A percentile compares a stretch with the other conserved stretches of the same genome.
These are phyloP conservation scores for Otocyon megalotis DNA, from an alignment of 2,113 vertebrate species.

Conservation along the genomic window DNA sequence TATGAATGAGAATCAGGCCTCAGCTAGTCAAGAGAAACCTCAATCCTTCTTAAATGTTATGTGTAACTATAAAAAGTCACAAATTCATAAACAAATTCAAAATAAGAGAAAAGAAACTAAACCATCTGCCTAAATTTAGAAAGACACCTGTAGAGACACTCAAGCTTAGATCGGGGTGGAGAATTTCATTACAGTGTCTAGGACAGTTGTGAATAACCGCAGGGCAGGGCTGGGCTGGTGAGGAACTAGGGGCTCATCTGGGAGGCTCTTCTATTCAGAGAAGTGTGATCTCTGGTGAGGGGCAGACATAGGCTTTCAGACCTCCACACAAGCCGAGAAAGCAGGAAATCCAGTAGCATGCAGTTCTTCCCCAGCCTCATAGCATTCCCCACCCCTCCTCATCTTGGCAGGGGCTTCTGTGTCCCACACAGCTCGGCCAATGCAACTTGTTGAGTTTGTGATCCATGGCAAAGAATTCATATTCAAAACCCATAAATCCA, in stretches of 20 bases:
- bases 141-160: not conserved
- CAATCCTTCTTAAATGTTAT: not conserved
- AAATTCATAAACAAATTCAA: conserved; percentile 53
- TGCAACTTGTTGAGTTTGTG: not conserved
- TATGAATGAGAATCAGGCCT: conserved; percentile 47
- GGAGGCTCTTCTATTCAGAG: not conserved
- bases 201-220: not conserved
- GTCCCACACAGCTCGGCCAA: not conserved
- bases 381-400: not conserved
- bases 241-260: not conserved
- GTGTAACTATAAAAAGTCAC: conserved; percentile 47
- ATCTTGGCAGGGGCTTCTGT: not conserved
- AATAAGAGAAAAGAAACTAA: conserved; percentile 52
- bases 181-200: not conserved
- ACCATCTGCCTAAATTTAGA: conserved; percentile 22
- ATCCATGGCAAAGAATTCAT: conserved; percentile 27
- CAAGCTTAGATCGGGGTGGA: not conserved
- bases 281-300: not conserved
- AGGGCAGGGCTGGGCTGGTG: not conserved
- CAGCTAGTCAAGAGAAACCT: not conserved
- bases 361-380: fast-evolving
- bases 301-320: not conserved
- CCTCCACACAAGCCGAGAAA: not conserved
- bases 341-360: not conserved
- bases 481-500: conserved; percentile 15